Evolutionary conservation across 1,140 invertebrate species (phyloP).

Genomic region (Drosophila lacertosa): DNA sequence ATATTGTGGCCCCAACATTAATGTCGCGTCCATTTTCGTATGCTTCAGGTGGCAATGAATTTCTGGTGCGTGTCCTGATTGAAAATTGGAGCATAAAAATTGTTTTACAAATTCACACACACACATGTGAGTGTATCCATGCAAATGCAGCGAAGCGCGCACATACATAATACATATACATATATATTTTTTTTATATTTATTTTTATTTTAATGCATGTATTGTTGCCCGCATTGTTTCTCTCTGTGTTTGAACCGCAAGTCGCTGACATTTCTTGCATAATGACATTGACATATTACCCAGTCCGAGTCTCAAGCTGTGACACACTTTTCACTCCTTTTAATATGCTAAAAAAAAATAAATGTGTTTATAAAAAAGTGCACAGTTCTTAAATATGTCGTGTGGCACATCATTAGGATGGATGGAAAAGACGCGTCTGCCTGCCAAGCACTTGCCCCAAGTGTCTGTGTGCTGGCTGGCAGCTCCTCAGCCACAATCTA

Average conservation of each 20-base stretch:
- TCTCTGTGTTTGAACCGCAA: slow-evolving; percentile 21
- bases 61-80: slow-evolving; percentile 78
- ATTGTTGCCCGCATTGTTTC: slow-evolving; percentile 37
- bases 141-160: slow-evolving; percentile 18
- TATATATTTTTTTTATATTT: not conserved
- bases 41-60: slow-evolving; percentile 80
- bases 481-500: not conserved
- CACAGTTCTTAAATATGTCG: slow-evolving; percentile 39
- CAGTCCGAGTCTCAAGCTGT: slow-evolving; percentile 3
- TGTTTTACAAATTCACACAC: slow-evolving; percentile 61
- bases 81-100: slow-evolving; percentile 80
- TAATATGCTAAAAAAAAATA: slow-evolving; percentile 15
- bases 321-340: slow-evolving; percentile 58
- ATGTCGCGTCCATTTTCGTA: slow-evolving; percentile 33
- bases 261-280: slow-evolving; percentile 60
- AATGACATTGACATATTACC: slow-evolving; percentile 76
- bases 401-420: slow-evolving; percentile 61
- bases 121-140: slow-evolving; percentile 19
- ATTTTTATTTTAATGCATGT: slow-evolving; percentile 27
- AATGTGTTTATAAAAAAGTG: not conserved
- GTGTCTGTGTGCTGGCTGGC: too few species aligned
- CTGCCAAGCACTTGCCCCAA: slow-evolving; percentile 34
- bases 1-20: slow-evolving; percentile 18
- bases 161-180: slow-evolving; percentile 28
- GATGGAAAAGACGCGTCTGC: slow-evolving; percentile 28